A percentile compares a stretch with the other conserved stretches of the same genome.
phyloP scores from a whole-genome alignment of 1,140 invertebrate species.

The Bacillus rossius region DNA sequence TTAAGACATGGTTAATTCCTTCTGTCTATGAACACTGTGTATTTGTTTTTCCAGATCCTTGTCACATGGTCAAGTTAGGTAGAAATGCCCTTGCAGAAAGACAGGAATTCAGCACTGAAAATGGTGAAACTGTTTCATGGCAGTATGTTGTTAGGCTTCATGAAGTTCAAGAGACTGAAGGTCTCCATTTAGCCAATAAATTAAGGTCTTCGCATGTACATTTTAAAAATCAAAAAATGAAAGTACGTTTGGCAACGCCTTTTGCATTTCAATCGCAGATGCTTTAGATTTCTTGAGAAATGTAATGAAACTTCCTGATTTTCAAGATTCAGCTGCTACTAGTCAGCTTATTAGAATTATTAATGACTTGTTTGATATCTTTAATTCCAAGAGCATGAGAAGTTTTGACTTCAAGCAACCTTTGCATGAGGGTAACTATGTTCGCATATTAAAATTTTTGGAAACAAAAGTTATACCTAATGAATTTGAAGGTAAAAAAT shows the following conservation, averaged over 20 bases:
- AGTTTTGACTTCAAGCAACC: slow-evolving; percentile 16
- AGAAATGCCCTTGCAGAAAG: slow-evolving; percentile 16
- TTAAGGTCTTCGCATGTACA: slow-evolving; percentile 7
- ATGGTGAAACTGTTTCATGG: slow-evolving; percentile 11
- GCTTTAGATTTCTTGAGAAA: slow-evolving; percentile 12
- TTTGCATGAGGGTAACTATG: slow-evolving; percentile 5
- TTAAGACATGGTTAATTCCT: slow-evolving; percentile 11
- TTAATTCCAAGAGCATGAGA: slow-evolving; percentile 16
- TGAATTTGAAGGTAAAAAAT: neutral
- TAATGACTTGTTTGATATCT: slow-evolving; percentile 20
- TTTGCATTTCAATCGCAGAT: slow-evolving; percentile 13
- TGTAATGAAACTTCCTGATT: neutral
- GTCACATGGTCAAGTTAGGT: slow-evolving; percentile 22
- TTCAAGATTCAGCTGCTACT: slow-evolving; percentile 7
- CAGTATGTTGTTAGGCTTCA: slow-evolving; percentile 10
- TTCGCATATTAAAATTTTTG: slow-evolving; percentile 10
- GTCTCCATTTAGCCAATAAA: slow-evolving; percentile 15
- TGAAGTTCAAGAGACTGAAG: slow-evolving; percentile 12
- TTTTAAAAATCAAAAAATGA: slow-evolving; percentile 21
- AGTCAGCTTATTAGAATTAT: slow-evolving; percentile 2
- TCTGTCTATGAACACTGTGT: slow-evolving; percentile 6
- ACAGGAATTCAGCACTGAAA: slow-evolving; percentile 5
- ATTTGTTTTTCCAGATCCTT: slow-evolving; percentile 13
- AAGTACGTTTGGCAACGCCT: slow-evolving; percentile 10
- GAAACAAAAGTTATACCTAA: slow-evolving; percentile 4